Evolutionary conservation across 2,113 vertebrate species (phyloP).

Genomic region (Syrrhaptes paradoxus): DNA sequence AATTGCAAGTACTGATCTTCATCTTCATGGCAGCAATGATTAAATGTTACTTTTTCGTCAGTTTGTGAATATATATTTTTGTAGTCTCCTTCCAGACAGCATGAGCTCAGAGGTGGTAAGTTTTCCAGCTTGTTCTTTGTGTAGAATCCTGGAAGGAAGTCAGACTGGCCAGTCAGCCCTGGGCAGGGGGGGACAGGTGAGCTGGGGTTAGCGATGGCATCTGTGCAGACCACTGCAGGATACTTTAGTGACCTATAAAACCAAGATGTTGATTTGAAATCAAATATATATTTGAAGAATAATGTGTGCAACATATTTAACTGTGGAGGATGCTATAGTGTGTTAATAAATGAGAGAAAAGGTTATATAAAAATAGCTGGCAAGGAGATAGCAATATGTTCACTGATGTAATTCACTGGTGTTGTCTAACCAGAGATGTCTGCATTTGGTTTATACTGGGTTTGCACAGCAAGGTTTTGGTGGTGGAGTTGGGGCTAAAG

Average conservation of each 20-base stretch:
- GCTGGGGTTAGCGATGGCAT: background rate
- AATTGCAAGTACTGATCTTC: constrained; percentile 13
- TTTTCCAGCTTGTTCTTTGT: constrained; percentile 5
- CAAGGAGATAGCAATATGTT: background rate
- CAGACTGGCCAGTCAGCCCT: background rate
- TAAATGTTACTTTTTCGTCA: constrained; percentile 43
- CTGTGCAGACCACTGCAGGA: background rate
- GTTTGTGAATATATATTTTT: constrained; percentile 14
- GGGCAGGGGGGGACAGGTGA: background rate
- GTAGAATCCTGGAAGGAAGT: background rate
- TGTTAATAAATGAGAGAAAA: background rate
- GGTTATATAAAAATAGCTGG: background rate
- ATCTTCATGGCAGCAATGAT: constrained; percentile 47
- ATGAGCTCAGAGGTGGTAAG: background rate
- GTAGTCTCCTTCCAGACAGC: background rate
- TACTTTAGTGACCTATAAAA: background rate
- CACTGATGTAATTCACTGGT: background rate
- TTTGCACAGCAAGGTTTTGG: too few relatives aligned
- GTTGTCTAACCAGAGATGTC: background rate
- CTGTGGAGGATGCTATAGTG: background rate
- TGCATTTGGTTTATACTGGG: background rate
- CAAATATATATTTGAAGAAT: background rate
- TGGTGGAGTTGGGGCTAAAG: too few relatives aligned
- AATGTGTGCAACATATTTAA: background rate
- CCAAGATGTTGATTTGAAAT: background rate